These are phyloP conservation scores for Mnemiopsis leidyi DNA, from an alignment of 37 sponge, comb jelly and placozoan species.

Conservation along the genomic window DNA sequence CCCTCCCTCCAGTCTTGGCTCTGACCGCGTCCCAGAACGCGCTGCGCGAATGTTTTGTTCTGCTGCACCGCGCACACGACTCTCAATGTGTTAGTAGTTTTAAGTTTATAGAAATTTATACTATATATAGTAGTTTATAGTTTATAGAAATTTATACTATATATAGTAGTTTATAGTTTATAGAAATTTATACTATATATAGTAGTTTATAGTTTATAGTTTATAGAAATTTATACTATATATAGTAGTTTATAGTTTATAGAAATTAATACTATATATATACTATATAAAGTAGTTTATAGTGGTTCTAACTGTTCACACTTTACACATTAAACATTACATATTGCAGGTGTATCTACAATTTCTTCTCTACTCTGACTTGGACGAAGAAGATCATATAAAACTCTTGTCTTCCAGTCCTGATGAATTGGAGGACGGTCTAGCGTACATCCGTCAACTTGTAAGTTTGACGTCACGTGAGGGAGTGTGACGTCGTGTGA, in stretches of 20 bases:
- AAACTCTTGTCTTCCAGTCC: slow-evolving; percentile 29
- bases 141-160: too few relatives aligned
- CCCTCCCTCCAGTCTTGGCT: neutral
- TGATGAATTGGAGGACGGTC: neutral
- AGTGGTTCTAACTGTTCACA: too few relatives aligned
- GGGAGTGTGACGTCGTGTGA: too few relatives aligned
- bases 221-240: too few relatives aligned
- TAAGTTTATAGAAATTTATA: neutral
- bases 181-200: too few relatives aligned
- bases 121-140: too few relatives aligned
- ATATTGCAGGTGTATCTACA: slow-evolving; percentile 43
- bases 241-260: too few relatives aligned
- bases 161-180: too few relatives aligned
- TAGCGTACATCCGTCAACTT: slow-evolving; percentile 42
- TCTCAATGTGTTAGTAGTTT: neutral
- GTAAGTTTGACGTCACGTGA: too few relatives aligned
- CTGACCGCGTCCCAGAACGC: slow-evolving; percentile 15
- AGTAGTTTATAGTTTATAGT: too few relatives aligned
- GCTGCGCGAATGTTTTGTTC: neutral
- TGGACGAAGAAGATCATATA: slow-evolving; percentile 59
- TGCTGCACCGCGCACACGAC: slow-evolving; percentile 12
- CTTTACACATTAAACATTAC: neutral
- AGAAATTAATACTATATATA: too few relatives aligned
- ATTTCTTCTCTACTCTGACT: slow-evolving; percentile 46
- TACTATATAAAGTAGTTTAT: too few relatives aligned